phyloP scores from a whole-genome alignment of 2,113 vertebrate genomes.

The human (Homo sapiens) region GRCh38 chr4:184514501-184515000 shows the following conservation, averaged over 20 bases:
- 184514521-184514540: constrained; percentile 41
- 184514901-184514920: background rate
- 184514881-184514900: background rate
- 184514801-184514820: constrained; percentile 32
- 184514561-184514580: constrained; percentile 79
- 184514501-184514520: constrained; percentile 70
- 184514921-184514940: background rate
- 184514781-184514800: constrained; percentile 52
- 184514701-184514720: background rate
- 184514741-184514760: background rate
- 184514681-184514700: background rate
- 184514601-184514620: constrained; percentile 44
- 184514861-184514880: constrained; percentile 42
- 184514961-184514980: background rate
- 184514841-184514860: constrained; percentile 55
- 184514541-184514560: constrained; percentile 75
- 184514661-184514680: background rate
- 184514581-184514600: constrained; percentile 81
- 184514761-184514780: constrained; percentile 61
- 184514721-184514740: constrained; percentile 24
- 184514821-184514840: constrained; percentile 59
- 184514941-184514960: background rate
- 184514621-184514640: constrained; percentile 25
- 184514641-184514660: background rate
- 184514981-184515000: constrained; percentile 10